Conservation (phyloP, 2,113 vertebrate species). For the Cyanocitta stelleri region DNA sequence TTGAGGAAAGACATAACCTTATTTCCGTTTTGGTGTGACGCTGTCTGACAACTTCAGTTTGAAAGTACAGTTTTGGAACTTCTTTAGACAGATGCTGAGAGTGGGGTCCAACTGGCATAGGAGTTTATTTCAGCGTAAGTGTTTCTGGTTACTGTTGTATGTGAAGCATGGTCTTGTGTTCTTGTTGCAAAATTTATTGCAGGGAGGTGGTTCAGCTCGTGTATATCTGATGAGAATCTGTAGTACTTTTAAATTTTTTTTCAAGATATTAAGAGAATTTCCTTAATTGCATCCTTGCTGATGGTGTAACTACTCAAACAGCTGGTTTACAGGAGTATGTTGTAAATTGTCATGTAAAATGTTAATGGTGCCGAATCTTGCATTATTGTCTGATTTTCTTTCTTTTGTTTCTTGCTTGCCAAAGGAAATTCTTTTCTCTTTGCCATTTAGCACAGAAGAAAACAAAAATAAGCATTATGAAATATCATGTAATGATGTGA, state of each 20-base stretch:
- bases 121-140: background rate
- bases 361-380: background rate
- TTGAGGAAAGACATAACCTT: background rate
- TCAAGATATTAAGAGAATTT: background rate
- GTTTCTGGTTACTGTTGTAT: background rate
- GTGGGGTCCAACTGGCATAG: background rate
- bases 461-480: background rate
- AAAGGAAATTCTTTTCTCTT: background rate
- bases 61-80: background rate
- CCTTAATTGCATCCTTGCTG: background rate
- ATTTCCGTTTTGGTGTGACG: background rate
- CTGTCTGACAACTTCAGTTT: background rate
- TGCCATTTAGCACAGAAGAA: background rate
- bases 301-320: background rate
- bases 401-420: background rate
- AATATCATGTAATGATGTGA: background rate
- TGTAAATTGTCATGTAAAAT: background rate
- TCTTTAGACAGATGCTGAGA: background rate
- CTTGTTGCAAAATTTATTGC: background rate
- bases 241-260: background rate
- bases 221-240: background rate
- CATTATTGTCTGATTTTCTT: background rate
- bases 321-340: background rate
- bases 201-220: background rate
- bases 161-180: background rate